Evolutionary conservation across 2,797 vertebrate genomes (phyloP).

Genomic region (Chiloscyllium punctatum): DNA sequence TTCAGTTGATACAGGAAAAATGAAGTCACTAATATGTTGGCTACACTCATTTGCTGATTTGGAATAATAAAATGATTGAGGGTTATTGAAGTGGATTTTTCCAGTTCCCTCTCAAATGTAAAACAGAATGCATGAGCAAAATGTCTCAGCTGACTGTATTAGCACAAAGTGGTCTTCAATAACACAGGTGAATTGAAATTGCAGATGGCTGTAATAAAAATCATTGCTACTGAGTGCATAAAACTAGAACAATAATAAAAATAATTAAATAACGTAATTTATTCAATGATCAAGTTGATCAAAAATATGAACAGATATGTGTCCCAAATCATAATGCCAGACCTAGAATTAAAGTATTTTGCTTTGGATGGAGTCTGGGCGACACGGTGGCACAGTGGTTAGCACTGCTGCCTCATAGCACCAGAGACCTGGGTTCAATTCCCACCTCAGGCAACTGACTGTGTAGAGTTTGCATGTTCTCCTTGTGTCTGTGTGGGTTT

Average conservation of each 20-base stretch:
- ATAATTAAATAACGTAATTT: background rate
- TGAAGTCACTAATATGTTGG: constrained; percentile 23
- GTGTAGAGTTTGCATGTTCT: too few species aligned
- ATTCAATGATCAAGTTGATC: background rate
- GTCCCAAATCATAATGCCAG: background rate
- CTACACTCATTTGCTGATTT: background rate
- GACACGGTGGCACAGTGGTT: too few species aligned
- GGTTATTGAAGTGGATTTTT: constrained; percentile 34
- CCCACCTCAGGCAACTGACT: too few species aligned
- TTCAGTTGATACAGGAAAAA: constrained; percentile 3
- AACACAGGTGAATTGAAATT: constrained; percentile 18
- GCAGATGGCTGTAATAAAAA: constrained; percentile 4
- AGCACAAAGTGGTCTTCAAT: background rate
- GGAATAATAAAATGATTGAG: constrained; percentile 32
- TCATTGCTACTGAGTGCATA: background rate
- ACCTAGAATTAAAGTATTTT: background rate
- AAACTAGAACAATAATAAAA: background rate
- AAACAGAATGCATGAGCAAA: background rate
- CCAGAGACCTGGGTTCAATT: too few species aligned
- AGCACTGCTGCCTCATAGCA: too few species aligned
- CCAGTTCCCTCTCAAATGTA: constrained; percentile 3
- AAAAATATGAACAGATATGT: background rate
- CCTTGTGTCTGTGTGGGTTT: too few species aligned
- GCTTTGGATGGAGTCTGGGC: background rate
- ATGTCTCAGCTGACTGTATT: background rate